Conservation (phyloP, 2,113 vertebrate species). For the Gallinago paraguaiae region DNA sequence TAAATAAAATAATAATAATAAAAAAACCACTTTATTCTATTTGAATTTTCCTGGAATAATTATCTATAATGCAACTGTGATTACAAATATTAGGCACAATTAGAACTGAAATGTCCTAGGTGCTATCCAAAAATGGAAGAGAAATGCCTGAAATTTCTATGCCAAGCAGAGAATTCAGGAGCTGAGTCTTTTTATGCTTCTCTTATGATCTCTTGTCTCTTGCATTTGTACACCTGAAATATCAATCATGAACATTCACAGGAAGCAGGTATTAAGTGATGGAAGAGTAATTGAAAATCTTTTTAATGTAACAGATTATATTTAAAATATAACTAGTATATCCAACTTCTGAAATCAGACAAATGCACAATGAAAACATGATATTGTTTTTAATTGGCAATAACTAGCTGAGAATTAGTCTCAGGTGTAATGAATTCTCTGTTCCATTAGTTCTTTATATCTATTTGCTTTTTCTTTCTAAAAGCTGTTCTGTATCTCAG, state of each 20-base stretch:
- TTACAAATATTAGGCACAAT: not conserved
- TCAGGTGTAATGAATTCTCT: not conserved
- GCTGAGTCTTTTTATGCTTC: not conserved
- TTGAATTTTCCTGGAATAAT: not conserved
- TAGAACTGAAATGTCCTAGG: not conserved
- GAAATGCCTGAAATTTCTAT: not conserved
- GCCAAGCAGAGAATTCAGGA: not conserved
- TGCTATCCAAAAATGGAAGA: not conserved
- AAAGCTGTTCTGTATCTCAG: not conserved
- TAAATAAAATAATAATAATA: too few species aligned
- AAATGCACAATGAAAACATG: not conserved
- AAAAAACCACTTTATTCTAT: not conserved
- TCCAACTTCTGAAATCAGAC: not conserved
- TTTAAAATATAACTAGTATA: not conserved
- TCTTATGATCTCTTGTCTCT: not conserved
- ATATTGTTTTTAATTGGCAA: not conserved
- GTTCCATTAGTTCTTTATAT: not conserved
- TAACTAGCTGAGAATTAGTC: not conserved
- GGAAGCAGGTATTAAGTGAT: not conserved
- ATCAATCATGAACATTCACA: not conserved
- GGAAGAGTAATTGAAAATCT: not conserved
- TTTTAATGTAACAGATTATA: not conserved
- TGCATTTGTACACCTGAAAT: not conserved
- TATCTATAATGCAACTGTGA: not conserved
- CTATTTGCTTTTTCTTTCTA: not conserved